A percentile compares a stretch with the other conserved stretches of the same genome.
Conservation (phyloP, 1,140 invertebrate species). For the Melanaphis sacchari region DNA sequence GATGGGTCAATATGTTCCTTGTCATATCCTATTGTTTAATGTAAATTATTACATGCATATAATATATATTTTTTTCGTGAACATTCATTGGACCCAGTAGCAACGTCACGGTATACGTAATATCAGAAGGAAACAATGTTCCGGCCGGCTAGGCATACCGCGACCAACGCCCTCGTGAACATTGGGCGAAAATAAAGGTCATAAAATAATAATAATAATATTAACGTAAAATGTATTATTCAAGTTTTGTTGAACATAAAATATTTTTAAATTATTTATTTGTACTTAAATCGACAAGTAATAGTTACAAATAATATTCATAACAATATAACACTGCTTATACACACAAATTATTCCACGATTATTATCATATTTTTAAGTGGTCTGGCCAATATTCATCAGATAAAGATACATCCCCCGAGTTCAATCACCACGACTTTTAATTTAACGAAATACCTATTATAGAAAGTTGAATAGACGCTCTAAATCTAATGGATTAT, state of each 20-base stretch:
- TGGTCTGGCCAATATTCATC: neutral
- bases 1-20: slow-evolving; percentile 29
- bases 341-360: neutral
- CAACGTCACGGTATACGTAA: slow-evolving; percentile 48
- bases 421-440: neutral
- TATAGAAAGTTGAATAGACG: neutral
- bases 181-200: slow-evolving; percentile 42
- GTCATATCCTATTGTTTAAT: slow-evolving; percentile 23
- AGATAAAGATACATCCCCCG: neutral
- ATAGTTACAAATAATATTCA: slow-evolving; percentile 12
- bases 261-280: neutral
- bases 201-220: slow-evolving; percentile 48
- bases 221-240: neutral
- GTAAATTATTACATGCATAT: neutral
- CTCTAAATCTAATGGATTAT: neutral
- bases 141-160: slow-evolving; percentile 43
- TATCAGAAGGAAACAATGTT: slow-evolving; percentile 54
- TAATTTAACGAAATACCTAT: neutral
- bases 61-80: slow-evolving; percentile 27
- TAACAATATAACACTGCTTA: neutral
- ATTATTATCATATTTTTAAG: neutral
- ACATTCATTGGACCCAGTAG: slow-evolving; percentile 21
- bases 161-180: slow-evolving; percentile 53
- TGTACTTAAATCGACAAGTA: neutral
- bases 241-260: neutral